Percentiles rank a stretch among this genome's conserved stretches.
Evolutionary conservation across 2,888 invertebrate genomes (phyloP).

Genomic region (Ernsta delagoae): DNA sequence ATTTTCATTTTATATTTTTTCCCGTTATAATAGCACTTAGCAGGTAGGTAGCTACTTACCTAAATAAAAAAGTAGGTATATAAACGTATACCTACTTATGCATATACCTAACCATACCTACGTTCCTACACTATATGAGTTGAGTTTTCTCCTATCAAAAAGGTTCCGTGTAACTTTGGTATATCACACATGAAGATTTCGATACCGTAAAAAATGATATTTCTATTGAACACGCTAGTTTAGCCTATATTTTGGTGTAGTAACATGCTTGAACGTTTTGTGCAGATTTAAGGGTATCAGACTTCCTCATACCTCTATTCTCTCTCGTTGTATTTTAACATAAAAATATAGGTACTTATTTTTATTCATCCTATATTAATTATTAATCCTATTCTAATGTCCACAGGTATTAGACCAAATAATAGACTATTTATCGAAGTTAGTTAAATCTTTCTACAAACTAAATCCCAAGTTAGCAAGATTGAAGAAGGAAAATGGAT

Average conservation of each 20-base stretch:
- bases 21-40: no score
- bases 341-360: no score
- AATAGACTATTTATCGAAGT: conserved; percentile 78
- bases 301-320: no score
- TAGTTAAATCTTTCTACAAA: conserved; percentile 81
- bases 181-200: conserved; percentile 3
- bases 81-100: no score
- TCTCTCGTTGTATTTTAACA: no score
- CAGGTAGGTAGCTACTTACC: no score
- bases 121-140: not conserved
- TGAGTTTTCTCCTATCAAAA: not conserved
- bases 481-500: conserved; percentile 70
- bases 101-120: not conserved
- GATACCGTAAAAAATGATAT: not conserved
- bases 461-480: conserved; percentile 79
- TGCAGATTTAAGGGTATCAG: no score
- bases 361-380: no score
- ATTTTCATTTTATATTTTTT: no score
- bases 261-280: not conserved
- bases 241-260: not conserved
- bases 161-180: conserved; percentile 13
- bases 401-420: conserved; percentile 84
- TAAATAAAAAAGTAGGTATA: no score
- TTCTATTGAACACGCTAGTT: conserved; percentile 12
- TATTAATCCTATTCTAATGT: not conserved